These are phyloP conservation scores for Pegoplata infirma DNA, from an alignment of 2,888 invertebrate species.

Conservation along the genomic window DNA sequence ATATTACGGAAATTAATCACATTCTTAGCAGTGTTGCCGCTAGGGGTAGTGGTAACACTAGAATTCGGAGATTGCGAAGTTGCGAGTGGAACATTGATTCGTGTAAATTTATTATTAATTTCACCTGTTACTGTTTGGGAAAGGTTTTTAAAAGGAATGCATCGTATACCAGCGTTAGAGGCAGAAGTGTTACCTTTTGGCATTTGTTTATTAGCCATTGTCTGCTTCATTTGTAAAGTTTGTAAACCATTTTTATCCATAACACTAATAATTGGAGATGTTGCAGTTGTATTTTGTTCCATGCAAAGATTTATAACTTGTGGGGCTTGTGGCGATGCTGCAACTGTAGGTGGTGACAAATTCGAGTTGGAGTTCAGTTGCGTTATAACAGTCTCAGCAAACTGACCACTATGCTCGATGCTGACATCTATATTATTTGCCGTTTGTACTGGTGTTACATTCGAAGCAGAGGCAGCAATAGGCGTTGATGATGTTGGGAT, in stretches of 20 bases:
- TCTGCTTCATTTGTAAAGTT: slow-evolving; percentile 39
- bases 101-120: slow-evolving; percentile 38
- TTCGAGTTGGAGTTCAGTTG: slow-evolving; percentile 17
- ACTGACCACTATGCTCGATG: neutral
- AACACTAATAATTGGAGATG: slow-evolving; percentile 49
- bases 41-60: neutral
- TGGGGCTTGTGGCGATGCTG: neutral
- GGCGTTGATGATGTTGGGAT: slow-evolving; percentile 35
- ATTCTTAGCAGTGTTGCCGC: slow-evolving; percentile 15
- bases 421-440: neutral
- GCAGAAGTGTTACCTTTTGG: neutral
- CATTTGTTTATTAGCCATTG: slow-evolving; percentile 32
- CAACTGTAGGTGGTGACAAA: neutral
- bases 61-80: slow-evolving; percentile 1
- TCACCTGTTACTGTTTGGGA: slow-evolving; percentile 32
- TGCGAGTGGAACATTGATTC: slow-evolving; percentile 42
- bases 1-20: slow-evolving; percentile 47
- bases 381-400: slow-evolving; percentile 29
- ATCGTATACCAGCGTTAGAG: slow-evolving; percentile 49
- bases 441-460: neutral
- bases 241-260: slow-evolving; percentile 56
- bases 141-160: slow-evolving; percentile 61
- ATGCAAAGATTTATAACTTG: slow-evolving; percentile 1
- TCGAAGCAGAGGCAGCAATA: neutral
- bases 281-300: neutral